Conservation (phyloP, 2,113 vertebrate species). For the Hemibagrus wyckioides region DNA sequence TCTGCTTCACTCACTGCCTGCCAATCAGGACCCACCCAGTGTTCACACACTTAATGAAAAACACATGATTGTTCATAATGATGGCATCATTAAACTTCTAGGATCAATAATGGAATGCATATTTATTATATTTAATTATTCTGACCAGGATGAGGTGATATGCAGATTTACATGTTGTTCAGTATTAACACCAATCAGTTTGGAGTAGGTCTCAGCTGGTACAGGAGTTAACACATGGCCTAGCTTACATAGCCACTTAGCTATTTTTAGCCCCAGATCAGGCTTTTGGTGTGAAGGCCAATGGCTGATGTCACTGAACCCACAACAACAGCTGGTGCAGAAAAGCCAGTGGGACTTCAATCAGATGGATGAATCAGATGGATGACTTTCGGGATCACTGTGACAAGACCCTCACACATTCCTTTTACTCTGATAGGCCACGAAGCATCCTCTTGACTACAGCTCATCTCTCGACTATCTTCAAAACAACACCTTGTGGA, state of each 20-base stretch:
- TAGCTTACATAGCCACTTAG: conserved; percentile 27
- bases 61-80: not conserved
- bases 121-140: conserved; percentile 8
- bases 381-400: conserved; percentile 33
- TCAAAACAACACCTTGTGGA: conserved; percentile 28
- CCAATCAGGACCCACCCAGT: not conserved
- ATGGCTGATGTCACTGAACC: conserved; percentile 52
- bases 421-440: conserved; percentile 15
- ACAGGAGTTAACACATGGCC: conserved; percentile 43
- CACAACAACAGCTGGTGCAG: conserved; percentile 29
- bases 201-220: conserved; percentile 34
- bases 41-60: not conserved
- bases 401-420: conserved; percentile 26
- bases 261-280: conserved; percentile 59
- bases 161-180: not conserved
- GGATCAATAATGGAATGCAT: not conserved
- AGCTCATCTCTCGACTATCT: conserved; percentile 17
- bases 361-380: conserved; percentile 17
- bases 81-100: not conserved
- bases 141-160: conserved; percentile 3
- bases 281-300: conserved; percentile 41
- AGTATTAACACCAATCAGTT: conserved; percentile 32
- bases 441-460: conserved; percentile 23
- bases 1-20: conserved; percentile 31
- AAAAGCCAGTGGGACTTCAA: conserved; percentile 40